Evolutionary conservation across 2,888 invertebrate genomes (phyloP).

Genomic region (Andrena flavipes): DNA sequence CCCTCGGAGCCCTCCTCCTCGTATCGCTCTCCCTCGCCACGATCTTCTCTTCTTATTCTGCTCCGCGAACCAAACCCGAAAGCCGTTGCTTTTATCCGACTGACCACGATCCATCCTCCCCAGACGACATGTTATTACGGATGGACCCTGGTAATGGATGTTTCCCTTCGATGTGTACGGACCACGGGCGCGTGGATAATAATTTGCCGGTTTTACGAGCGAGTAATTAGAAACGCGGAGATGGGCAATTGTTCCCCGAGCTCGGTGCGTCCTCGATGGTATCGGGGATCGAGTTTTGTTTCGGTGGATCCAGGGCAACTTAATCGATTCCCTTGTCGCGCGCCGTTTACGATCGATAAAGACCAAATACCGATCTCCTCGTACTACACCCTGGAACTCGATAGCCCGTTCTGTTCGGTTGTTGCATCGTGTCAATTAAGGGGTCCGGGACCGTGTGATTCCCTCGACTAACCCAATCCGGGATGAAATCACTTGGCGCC

Average conservation of each 20-base stretch:
- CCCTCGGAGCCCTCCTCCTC: slow-evolving; percentile 33
- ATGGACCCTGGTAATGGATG: slow-evolving; percentile 50
- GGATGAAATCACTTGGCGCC: slow-evolving; percentile 64
- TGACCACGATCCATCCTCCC: slow-evolving; percentile 61
- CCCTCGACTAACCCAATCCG: neutral
- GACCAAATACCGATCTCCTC: too few relatives aligned
- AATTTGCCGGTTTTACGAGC: slow-evolving; percentile 40
- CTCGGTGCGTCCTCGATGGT: neutral
- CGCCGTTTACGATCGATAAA: slow-evolving; percentile 35
- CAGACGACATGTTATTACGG: slow-evolving; percentile 63
- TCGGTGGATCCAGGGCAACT: neutral
- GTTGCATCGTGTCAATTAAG: slow-evolving; percentile 48
- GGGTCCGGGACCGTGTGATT: slow-evolving; percentile 13
- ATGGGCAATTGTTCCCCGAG: neutral
- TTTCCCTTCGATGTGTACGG: slow-evolving; percentile 32
- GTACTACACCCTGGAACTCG: slow-evolving; percentile 7
- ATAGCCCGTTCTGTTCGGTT: slow-evolving; percentile 21
- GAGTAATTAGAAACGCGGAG: slow-evolving; percentile 44
- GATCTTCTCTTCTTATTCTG: slow-evolving; percentile 40
- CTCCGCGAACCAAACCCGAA: slow-evolving; percentile 44
- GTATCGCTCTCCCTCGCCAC: slow-evolving; percentile 23
- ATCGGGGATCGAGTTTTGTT: neutral
- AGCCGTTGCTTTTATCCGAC: slow-evolving; percentile 62
- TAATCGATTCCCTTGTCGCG: slow-evolving; percentile 5
- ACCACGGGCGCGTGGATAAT: slow-evolving; percentile 28